A percentile compares a stretch with the other conserved stretches of the same genome.
Conservation (phyloP, 2,888 invertebrate genomes). For the Lacanobia wlatinum region DNA sequence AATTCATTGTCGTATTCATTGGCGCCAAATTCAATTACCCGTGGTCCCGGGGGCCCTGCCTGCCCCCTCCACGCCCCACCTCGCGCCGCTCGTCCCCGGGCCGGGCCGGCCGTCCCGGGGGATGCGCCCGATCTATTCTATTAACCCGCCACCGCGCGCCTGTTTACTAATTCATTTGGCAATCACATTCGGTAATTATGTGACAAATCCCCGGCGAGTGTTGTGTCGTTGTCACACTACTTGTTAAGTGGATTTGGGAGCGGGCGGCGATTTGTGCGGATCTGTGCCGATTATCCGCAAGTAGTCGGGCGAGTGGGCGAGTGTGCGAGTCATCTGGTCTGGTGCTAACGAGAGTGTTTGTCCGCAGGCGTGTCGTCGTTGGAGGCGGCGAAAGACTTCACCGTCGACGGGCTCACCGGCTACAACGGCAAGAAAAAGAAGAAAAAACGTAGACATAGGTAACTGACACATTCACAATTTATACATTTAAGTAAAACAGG, state of each 20-base stretch:
- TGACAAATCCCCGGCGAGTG: conserved; percentile 78
- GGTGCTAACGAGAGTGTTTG: conserved; percentile 44
- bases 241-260: conserved; percentile 69
- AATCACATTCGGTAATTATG: conserved; percentile 88
- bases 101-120: conserved; percentile 63
- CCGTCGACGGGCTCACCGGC: conserved; percentile 95
- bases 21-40: conserved; percentile 89
- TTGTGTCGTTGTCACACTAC: conserved; percentile 67
- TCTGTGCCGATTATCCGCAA: conserved; percentile 27
- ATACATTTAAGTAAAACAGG: no score
- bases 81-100: conserved; percentile 28
- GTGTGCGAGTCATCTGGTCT: conserved; percentile 35
- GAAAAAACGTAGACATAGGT: conserved; percentile 97
- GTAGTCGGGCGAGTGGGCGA: conserved; percentile 4
- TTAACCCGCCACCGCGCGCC: conserved; percentile 76
- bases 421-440: conserved; percentile 98
- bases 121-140: conserved; percentile 75
- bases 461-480: conserved; percentile 73
- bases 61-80: conserved; percentile 58
- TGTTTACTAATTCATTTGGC: conserved; percentile 88
- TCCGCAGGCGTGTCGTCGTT: conserved; percentile 92
- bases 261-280: conserved; percentile 57
- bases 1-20: conserved; percentile 90
- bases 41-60: conserved; percentile 71
- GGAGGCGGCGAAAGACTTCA: conserved; percentile 95